Evolutionary conservation across 2,888 invertebrate species (phyloP).

Genomic region (Tiliacea citrago): DNA sequence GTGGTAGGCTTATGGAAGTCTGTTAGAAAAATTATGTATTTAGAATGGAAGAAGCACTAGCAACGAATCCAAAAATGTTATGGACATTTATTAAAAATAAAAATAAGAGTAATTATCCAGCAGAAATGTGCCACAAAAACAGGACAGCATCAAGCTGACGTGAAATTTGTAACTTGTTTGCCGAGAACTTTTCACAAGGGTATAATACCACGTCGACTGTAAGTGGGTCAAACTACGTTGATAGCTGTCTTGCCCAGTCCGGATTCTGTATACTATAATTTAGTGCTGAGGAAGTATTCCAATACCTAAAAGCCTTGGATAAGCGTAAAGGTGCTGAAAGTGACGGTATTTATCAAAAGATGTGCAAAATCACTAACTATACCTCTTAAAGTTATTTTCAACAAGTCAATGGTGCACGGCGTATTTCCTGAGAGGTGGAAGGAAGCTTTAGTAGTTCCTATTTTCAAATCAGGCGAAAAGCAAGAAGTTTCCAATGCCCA

Average conservation of each 20-base stretch:
- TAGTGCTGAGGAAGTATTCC: background rate
- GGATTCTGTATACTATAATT: background rate
- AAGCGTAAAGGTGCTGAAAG: background rate
- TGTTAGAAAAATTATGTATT: conserved; percentile 1
- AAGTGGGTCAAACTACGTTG: background rate
- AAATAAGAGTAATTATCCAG: background rate
- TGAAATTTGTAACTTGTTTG: conserved; percentile 1
- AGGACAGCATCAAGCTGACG: background rate
- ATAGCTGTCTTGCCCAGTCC: background rate
- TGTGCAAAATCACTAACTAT: conserved; percentile 2
- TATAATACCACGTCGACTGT: conserved; percentile 2
- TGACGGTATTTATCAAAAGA: conserved; percentile 1
- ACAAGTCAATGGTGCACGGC: background rate
- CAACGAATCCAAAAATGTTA: background rate
- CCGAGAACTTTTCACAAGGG: background rate
- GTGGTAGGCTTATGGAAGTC: background rate
- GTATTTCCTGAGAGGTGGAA: background rate
- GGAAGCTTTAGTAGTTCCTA: conserved; percentile 2
- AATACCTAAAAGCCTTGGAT: background rate
- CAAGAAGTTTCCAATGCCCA: conserved; percentile 2
- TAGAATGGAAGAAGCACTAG: background rate
- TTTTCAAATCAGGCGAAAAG: conserved; percentile 12
- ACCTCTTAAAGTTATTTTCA: conserved; percentile 5
- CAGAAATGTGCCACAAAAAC: background rate
- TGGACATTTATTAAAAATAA: background rate